These are phyloP conservation scores for Daubentonia madagascariensis DNA, from an alignment of 2,113 vertebrate genomes.

Conservation along the genomic window DNA sequence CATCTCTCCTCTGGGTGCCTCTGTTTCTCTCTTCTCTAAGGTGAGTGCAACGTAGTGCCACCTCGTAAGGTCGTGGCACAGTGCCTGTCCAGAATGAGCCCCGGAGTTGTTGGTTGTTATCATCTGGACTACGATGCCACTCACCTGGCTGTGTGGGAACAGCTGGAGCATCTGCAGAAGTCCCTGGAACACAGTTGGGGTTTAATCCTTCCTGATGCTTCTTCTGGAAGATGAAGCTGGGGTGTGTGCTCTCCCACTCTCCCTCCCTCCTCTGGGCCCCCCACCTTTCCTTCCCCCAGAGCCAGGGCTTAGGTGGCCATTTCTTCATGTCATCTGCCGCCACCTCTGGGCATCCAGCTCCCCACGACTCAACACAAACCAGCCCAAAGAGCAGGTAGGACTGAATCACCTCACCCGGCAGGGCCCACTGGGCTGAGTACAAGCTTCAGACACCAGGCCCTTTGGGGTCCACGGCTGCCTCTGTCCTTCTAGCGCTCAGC, in stretches of 20 bases:
- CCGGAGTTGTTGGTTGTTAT: fast-evolving
- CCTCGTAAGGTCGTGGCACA: fast-evolving
- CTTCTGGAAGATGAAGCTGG: fast-evolving
- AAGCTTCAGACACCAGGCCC: constrained; percentile 50
- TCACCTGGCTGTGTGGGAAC: too few relatives aligned
- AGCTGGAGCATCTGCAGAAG: fast-evolving
- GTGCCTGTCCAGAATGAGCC: too few relatives aligned
- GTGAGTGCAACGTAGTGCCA: fast-evolving
- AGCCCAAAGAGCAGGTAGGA: constrained; percentile 74
- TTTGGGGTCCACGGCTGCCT: constrained; percentile 69
- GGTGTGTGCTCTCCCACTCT: not conserved
- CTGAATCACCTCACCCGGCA: constrained; percentile 81
- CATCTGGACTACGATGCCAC: fast-evolving
- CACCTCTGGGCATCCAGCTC: constrained; percentile 79
- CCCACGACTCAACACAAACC: constrained; percentile 79
- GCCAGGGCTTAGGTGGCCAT: constrained; percentile 73
- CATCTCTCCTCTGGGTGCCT: not conserved
- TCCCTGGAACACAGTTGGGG: fast-evolving
- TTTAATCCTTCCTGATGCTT: not conserved
- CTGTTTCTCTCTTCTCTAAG: not conserved
- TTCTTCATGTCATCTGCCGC: constrained; percentile 78
- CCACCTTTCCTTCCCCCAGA: not conserved
- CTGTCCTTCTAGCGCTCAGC: constrained; percentile 63
- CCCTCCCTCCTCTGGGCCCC: not conserved
- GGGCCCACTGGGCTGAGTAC: constrained; percentile 80